Percentiles rank a stretch among this genome's conserved stretches.
phyloP scores from a whole-genome alignment of 2,113 vertebrate genomes.

The Nerophis lumbriciformis region DNA sequence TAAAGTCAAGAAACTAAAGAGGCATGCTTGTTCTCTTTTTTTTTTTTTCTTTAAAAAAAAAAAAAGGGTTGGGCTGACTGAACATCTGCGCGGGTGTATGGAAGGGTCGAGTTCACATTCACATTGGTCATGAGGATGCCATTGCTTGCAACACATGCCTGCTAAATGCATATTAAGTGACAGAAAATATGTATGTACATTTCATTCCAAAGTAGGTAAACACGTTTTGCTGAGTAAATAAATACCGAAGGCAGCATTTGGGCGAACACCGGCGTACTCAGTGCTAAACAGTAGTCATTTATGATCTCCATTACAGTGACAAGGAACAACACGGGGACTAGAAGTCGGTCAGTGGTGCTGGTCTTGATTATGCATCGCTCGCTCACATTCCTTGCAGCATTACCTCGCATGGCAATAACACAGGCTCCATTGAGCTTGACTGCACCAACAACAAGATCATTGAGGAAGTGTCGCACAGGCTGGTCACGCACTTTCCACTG shows the following conservation, averaged over 20 bases:
- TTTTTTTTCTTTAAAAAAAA: too few relatives aligned
- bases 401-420: slow-evolving; percentile 57
- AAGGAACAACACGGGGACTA: slow-evolving; percentile 20
- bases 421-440: slow-evolving; percentile 57
- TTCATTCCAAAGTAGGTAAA: too few relatives aligned
- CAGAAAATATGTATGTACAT: too few relatives aligned
- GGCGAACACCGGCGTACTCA: not conserved
- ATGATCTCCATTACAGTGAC: slow-evolving; percentile 5
- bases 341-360: slow-evolving; percentile 49
- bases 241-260: not conserved
- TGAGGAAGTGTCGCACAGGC: slow-evolving; percentile 56
- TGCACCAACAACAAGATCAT: slow-evolving; percentile 61
- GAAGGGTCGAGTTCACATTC: not conserved
- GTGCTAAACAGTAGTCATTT: slow-evolving; percentile 19
- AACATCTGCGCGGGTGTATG: not conserved
- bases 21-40: not conserved
- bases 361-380: slow-evolving; percentile 48
- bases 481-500: slow-evolving; percentile 57
- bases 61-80: not conserved
- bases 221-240: too few relatives aligned
- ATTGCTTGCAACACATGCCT: too few relatives aligned
- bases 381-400: slow-evolving; percentile 58
- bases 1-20: not conserved
- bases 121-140: not conserved
- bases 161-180: too few relatives aligned